Conservation (phyloP, 1,140 invertebrate genomes). For the Tetraneura akinire region DNA sequence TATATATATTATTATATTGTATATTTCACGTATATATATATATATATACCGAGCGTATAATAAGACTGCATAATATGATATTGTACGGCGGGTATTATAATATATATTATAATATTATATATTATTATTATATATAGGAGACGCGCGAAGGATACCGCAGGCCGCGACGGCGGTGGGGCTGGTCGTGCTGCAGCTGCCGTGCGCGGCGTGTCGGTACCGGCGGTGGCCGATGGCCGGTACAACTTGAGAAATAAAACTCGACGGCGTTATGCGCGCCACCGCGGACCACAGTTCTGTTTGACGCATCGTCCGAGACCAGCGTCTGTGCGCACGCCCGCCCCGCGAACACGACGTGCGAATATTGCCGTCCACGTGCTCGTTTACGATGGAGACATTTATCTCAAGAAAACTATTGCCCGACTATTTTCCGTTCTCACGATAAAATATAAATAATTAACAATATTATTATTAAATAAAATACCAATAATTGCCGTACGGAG, state of each 20-base stretch:
- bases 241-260: conserved; percentile 45
- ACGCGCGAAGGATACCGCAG: neutral
- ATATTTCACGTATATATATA: too few relatives aligned
- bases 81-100: neutral
- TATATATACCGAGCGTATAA: too few relatives aligned
- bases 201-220: neutral
- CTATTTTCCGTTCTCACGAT: too few relatives aligned
- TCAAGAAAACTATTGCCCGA: too few relatives aligned
- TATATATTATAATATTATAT: neutral
- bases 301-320: neutral
- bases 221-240: conserved; percentile 3
- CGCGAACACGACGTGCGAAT: conserved; percentile 33
- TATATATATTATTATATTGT: too few relatives aligned
- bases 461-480: too few relatives aligned
- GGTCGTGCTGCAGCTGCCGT: conserved; percentile 23
- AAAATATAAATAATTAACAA: too few relatives aligned
- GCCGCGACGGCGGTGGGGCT: conserved; percentile 28
- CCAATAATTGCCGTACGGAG: too few relatives aligned
- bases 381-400: neutral
- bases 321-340: too few relatives aligned
- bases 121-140: neutral
- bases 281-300: conserved; percentile 35
- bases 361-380: conserved; percentile 40
- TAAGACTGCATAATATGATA: too few relatives aligned
- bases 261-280: conserved; percentile 35